Evolutionary conservation across 2,888 invertebrate species (phyloP).

Genomic region (Drosophila niveifrons): DNA sequence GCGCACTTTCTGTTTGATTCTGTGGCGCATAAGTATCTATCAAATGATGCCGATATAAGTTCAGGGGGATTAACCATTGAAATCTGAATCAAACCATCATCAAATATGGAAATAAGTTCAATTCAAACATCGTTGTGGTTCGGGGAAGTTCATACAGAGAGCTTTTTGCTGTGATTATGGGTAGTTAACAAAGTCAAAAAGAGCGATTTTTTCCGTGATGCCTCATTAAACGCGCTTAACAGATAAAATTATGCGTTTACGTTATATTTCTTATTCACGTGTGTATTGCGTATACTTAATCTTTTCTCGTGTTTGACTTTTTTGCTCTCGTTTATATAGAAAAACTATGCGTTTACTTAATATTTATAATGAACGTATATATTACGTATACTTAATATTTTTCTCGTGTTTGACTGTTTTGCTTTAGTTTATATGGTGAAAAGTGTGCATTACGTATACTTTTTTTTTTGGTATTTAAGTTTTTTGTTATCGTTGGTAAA

Average conservation of each 20-base stretch:
- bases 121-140: neutral
- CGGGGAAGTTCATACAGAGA: neutral
- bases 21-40: neutral
- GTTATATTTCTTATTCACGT: neutral
- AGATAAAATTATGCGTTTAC: neutral
- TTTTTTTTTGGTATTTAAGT: too few relatives aligned
- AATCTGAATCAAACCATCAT: neutral
- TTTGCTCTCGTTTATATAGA: too few relatives aligned
- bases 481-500: too few relatives aligned
- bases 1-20: conserved; percentile 9
- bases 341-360: neutral
- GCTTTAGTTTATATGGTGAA: too few relatives aligned
- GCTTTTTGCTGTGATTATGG: neutral
- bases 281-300: too few relatives aligned
- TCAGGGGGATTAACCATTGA: neutral
- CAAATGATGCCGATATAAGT: neutral
- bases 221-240: neutral
- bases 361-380: too few relatives aligned
- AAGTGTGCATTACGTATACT: too few relatives aligned
- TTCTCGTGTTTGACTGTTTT: too few relatives aligned
- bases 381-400: too few relatives aligned
- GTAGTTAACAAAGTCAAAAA: neutral
- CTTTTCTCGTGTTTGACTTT: too few relatives aligned
- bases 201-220: neutral
- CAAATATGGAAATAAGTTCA: neutral